Base-by-base conservation (phyloP, 1,140 invertebrate species). In the Drosophila albomicans region DNA sequence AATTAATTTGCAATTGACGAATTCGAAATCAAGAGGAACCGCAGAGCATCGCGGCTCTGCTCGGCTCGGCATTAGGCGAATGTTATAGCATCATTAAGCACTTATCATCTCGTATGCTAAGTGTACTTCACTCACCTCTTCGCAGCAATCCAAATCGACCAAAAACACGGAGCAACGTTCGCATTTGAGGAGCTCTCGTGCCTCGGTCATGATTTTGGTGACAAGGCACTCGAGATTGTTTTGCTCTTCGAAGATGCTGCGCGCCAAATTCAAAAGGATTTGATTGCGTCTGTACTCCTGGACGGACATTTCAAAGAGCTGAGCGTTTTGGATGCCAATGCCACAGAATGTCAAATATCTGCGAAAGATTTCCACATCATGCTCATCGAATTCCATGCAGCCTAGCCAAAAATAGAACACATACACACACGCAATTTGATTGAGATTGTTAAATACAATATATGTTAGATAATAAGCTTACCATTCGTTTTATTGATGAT, bases 241-340 rank as follows among this genome's bases (percentile, higher is more conserved):
- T 91, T 99, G 97, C 93, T 98, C 97, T 92, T 98, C 97, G 92
- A 98, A 98, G 84, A 98, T 98, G 88, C 96, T 96, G 79, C 96
- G 94, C 1, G 97, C 97, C 80, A 98, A 93, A 80, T 97, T 97
- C 75, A 98, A 93, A 6, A 98, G 94, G 61, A 98, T 96, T 94
- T 99, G 98, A 94, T 99, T 99, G 82, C 97, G 94, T 81, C 97
- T 95, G 92, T 98, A 99, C 91, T 99, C 98, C 70, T 98, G 94
- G 8, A 98, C 96, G 20, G 98, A 99, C 68, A 98, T 96, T 93
- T 99, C 97, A 93, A 99, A 99, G 2, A 99, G 94, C 93, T 99
- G 98, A 48, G 98, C 98, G 93, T 99, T 99, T 93, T 99, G 98
- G 79, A 99, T 97, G 5, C 98, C 98, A 77, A 99, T 99, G 3